Percentiles rank a stretch among this genome's conserved stretches.
These are phyloP conservation scores for Salminus brasiliensis DNA, from an alignment of 2,113 vertebrate species.

Conservation along the genomic window DNA sequence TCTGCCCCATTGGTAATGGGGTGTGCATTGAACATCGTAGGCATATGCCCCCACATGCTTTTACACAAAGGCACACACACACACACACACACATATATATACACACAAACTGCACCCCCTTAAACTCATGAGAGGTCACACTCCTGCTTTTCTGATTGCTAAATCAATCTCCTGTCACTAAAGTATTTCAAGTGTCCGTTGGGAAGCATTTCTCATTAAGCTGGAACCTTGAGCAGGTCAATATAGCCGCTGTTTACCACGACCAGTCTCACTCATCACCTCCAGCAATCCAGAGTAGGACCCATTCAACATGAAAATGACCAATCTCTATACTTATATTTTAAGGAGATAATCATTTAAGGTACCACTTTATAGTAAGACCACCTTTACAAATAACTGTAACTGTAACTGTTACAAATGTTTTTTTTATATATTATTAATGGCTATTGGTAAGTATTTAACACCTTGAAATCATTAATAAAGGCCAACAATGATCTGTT, in stretches of 20 bases:
- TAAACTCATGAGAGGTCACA: slow-evolving; percentile 2
- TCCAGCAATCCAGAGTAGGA: background rate
- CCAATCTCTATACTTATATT: background rate
- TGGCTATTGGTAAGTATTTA: no score
- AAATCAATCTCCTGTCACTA: slow-evolving; percentile 36
- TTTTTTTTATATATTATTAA: no score
- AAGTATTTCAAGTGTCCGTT: slow-evolving; percentile 20
- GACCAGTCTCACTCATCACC: background rate
- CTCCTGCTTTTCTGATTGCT: background rate
- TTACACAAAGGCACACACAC: background rate
- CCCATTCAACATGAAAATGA: background rate
- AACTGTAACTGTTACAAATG: no score
- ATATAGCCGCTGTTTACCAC: slow-evolving; percentile 11
- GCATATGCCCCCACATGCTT: slow-evolving; percentile 45
- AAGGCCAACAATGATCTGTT: no score
- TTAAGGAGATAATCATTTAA: background rate
- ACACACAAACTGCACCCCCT: background rate
- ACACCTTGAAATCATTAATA: no score
- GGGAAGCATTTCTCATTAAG: slow-evolving; percentile 22
- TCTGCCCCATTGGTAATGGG: background rate
- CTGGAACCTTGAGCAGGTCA: slow-evolving; percentile 22
- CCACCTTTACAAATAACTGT: no score
- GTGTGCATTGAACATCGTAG: slow-evolving; percentile 3
- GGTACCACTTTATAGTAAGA: no score
- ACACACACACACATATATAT: background rate